A percentile compares a stretch with the other conserved stretches of the same genome.
Conservation (phyloP, 2,113 vertebrate genomes). For the Equus quagga region DNA sequence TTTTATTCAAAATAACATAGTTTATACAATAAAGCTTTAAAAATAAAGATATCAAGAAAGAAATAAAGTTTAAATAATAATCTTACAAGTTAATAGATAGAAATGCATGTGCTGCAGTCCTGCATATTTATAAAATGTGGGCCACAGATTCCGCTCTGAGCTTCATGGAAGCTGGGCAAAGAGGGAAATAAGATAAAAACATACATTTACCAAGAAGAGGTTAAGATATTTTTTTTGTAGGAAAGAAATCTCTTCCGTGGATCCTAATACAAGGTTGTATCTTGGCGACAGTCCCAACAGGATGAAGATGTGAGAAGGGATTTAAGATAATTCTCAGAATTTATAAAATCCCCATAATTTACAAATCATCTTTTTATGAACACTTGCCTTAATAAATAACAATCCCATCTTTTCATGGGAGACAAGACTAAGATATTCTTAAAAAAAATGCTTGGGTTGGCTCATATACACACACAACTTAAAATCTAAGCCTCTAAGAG, state of each 20-base stretch:
- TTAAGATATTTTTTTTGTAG: background rate
- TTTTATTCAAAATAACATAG: slow-evolving; percentile 14
- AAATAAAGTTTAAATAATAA: slow-evolving; percentile 10
- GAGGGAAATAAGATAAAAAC: background rate
- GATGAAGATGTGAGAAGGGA: background rate
- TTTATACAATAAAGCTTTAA: background rate
- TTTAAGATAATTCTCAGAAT: background rate
- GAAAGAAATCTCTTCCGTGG: background rate
- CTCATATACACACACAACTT: background rate
- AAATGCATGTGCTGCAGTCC: background rate
- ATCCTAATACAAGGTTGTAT: background rate
- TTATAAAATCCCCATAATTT: background rate
- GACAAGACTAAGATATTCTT: background rate
- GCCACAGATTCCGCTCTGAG: background rate
- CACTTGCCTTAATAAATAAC: background rate
- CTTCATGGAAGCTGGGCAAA: background rate
- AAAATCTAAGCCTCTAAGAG: background rate
- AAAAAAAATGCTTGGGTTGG: slow-evolving; percentile 16
- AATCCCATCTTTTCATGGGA: background rate
- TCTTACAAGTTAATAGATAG: background rate
- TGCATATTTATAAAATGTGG: background rate
- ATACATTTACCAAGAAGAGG: background rate
- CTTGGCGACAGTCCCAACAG: background rate
- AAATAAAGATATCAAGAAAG: background rate
- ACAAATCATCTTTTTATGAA: background rate